Evolutionary conservation across 30 jellyfish, hydroid and myxozoan species (phyloP), one percentile per base, ranked within the genome.

Genomic region (Aurelia coerulea): DNA sequence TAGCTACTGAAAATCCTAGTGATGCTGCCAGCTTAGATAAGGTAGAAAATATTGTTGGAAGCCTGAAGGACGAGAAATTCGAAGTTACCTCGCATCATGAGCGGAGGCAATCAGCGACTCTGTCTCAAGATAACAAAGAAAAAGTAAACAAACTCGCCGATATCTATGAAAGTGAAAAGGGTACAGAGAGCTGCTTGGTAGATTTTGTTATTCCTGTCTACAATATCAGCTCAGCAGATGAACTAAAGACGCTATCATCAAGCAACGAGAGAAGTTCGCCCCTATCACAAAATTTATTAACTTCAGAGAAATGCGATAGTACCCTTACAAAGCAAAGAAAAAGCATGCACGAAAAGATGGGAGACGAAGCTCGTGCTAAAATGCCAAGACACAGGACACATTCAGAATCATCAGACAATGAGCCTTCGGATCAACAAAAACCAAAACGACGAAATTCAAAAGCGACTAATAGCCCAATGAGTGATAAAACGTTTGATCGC

Each of bases 401-500:
- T 17, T n/a, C 31, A 60, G 35, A 60, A 1, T 60, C 35, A 23
- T 60, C 70, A 9, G 37, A n/a, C 10, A 23, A 60, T 17, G 35
- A 60, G 3, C n/a, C 80, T 17, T 13, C 49, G 18, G 73, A 65
- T 74, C 72, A 65, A 42, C 73, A 79, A 71, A 65, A 79, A 50
- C 73, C 17, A 10, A 41, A 78, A 78, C n/a, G 73, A 60, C 86
- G 73, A 16, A n/a, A 58, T 37, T 19, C 33, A 39, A 50, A 64
- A 39, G 71, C 13, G 39, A 35, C 23, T 54, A 84, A 77, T 42
- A 62, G 93, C 49, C 84, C 95, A 2, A 52, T 19, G n/a, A 87
- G 66, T 68, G 80, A 37, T 37, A 64, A 65, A 29, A 56, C 91
- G 13, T 71, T 62, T 42, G 93, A 79, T 62, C 83, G 98, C 18